phyloP scores from a whole-genome alignment of 2,888 invertebrate genomes.

The Leptopilina syphax region DNA sequence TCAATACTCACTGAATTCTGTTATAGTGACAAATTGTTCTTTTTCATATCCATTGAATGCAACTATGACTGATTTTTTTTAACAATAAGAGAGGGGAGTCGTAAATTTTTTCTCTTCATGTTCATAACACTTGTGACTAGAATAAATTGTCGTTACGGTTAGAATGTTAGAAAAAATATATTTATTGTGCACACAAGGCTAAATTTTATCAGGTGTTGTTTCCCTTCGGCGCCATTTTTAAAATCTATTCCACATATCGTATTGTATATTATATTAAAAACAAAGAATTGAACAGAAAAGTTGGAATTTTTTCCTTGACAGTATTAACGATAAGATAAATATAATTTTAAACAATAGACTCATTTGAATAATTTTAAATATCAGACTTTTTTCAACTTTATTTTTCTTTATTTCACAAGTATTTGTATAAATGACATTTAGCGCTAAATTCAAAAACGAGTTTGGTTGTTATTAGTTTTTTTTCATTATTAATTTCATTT shows the following conservation, averaged over 20 bases:
- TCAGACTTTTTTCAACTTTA: too few species aligned
- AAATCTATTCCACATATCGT: background rate
- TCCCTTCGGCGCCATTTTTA: constrained; percentile 12
- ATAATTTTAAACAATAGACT: too few species aligned
- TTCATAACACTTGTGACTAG: background rate
- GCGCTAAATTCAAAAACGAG: too few species aligned
- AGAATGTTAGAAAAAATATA: background rate
- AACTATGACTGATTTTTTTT: background rate
- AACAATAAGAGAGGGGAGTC: background rate
- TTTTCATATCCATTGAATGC: background rate
- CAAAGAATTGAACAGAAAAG: background rate
- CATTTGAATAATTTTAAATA: too few species aligned
- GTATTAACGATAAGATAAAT: too few species aligned
- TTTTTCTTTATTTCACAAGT: too few species aligned
- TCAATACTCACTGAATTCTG: constrained; percentile 12
- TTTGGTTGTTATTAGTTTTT: too few species aligned
- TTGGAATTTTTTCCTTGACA: too few species aligned
- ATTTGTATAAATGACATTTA: too few species aligned
- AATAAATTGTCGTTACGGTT: background rate
- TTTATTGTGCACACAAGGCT: background rate
- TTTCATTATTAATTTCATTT: too few species aligned
- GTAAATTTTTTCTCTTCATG: background rate
- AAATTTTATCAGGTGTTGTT: constrained; percentile 6
- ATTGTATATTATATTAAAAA: background rate
- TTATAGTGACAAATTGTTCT: background rate